Conservation (phyloP, 2,888 invertebrate species). For the Tenthredo scrophulariae region DNA sequence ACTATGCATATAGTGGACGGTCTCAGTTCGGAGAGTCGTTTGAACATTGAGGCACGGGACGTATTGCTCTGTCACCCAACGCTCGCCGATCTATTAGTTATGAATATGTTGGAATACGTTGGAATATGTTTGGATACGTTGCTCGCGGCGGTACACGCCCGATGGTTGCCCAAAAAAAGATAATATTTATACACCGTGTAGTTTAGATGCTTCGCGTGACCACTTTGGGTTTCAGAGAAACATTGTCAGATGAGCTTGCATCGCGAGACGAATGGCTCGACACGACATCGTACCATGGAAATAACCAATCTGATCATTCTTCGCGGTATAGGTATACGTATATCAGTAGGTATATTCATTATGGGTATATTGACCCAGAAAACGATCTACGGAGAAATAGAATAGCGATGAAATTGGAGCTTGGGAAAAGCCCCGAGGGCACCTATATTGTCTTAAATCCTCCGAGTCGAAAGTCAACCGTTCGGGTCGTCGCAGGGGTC, state of each 20-base stretch:
- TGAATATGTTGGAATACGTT: slow-evolving; percentile 71
- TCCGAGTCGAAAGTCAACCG: slow-evolving; percentile 31
- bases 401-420: slow-evolving; percentile 33
- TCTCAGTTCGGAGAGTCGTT: slow-evolving; percentile 40
- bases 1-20: slow-evolving; percentile 35
- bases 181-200: slow-evolving; percentile 47
- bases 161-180: slow-evolving; percentile 57
- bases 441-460: slow-evolving; percentile 8
- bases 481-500: slow-evolving; percentile 35
- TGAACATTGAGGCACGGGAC: slow-evolving; percentile 75
- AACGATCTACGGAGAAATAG: neutral
- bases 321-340: neutral
- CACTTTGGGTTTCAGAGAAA: slow-evolving; percentile 24
- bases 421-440: slow-evolving; percentile 25
- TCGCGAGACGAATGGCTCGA: slow-evolving; percentile 30
- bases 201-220: slow-evolving; percentile 49
- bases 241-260: slow-evolving; percentile 43
- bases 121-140: slow-evolving; percentile 38
- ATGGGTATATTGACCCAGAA: slow-evolving; percentile 7
- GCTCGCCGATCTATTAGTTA: slow-evolving; percentile 77
- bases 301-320: slow-evolving; percentile 10
- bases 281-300: slow-evolving; percentile 25
- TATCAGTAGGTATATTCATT: neutral
- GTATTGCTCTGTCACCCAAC: slow-evolving; percentile 76
- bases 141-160: slow-evolving; percentile 76